Conservation (phyloP, 2,113 vertebrate genomes). For the Caloenas nicobarica region DNA sequence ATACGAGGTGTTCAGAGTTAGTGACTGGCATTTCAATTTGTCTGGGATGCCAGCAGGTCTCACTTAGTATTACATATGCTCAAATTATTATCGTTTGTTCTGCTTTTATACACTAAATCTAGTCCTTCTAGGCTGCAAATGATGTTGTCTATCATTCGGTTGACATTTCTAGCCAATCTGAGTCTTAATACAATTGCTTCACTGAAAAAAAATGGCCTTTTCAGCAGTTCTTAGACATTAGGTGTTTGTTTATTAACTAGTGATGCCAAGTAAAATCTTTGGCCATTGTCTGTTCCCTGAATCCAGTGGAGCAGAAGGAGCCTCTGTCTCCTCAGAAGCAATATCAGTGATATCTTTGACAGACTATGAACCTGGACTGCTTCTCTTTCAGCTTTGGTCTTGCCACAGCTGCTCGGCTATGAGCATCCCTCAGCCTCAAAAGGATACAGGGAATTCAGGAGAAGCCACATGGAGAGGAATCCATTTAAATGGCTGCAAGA, state of each 20-base stretch:
- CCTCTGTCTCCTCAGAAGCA: not conserved
- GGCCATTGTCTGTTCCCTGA: not conserved
- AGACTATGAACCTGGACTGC: not conserved
- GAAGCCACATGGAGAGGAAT: not conserved
- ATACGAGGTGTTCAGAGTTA: not conserved
- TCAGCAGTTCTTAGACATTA: conserved; percentile 4
- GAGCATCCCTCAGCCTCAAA: not conserved
- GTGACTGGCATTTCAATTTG: not conserved
- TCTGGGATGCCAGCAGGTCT: not conserved
- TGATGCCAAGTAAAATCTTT: not conserved
- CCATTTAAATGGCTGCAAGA: not conserved
- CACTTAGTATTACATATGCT: not conserved
- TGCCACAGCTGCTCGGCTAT: not conserved
- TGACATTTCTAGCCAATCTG: conserved; percentile 29
- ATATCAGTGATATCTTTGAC: not conserved
- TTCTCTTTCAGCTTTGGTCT: not conserved
- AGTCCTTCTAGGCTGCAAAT: not conserved
- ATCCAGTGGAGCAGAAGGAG: not conserved
- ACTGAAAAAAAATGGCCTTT: conserved; percentile 3
- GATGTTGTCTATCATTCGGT: conserved; percentile 13
- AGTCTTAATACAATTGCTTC: conserved; percentile 36
- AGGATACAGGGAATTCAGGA: not conserved
- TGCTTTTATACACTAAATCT: not conserved
- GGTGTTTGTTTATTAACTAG: conserved; percentile 26
- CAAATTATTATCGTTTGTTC: not conserved